These are phyloP conservation scores for Halcyon malimbica DNA, from an alignment of 2,113 vertebrate genomes.

Conservation along the genomic window DNA sequence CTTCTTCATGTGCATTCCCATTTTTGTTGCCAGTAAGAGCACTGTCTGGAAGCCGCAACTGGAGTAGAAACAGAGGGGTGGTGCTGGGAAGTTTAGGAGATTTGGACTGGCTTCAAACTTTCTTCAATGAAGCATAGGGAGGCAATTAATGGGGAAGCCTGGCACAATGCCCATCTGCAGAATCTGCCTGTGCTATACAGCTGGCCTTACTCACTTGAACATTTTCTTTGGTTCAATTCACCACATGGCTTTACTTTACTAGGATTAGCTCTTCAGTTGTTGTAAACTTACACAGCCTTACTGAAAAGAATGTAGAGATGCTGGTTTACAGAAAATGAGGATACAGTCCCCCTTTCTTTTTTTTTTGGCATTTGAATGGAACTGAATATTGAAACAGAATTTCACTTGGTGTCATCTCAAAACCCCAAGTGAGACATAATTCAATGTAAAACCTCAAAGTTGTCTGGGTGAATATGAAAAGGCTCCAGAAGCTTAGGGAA, in stretches of 20 bases:
- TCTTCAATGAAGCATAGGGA: slow-evolving; percentile 46
- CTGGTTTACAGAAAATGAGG: background rate
- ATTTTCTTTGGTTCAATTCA: slow-evolving; percentile 58
- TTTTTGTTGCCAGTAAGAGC: slow-evolving; percentile 1
- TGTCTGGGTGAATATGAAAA: background rate
- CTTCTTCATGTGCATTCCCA: background rate
- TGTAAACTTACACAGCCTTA: background rate
- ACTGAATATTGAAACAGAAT: background rate
- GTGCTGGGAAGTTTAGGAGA: slow-evolving; percentile 22
- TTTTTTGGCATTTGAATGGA: background rate
- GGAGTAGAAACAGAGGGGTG: slow-evolving; percentile 44
- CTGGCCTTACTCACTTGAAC: slow-evolving; percentile 53
- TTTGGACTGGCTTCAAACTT: slow-evolving; percentile 61
- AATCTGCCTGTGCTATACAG: slow-evolving; percentile 32
- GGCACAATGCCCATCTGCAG: slow-evolving; percentile 38
- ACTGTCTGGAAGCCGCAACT: slow-evolving; percentile 7
- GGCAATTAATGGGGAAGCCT: slow-evolving; percentile 55
- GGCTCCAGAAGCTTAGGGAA: background rate
- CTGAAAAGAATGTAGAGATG: background rate
- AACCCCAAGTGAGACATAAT: background rate
- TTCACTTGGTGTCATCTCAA: slow-evolving; percentile 4
- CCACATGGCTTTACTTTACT: slow-evolving; percentile 36
- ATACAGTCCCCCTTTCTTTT: background rate
- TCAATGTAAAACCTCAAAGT: background rate
- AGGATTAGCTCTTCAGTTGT: slow-evolving; percentile 29